Conservation (phyloP, 2,113 vertebrate genomes). For the Myodes glareolus region DNA sequence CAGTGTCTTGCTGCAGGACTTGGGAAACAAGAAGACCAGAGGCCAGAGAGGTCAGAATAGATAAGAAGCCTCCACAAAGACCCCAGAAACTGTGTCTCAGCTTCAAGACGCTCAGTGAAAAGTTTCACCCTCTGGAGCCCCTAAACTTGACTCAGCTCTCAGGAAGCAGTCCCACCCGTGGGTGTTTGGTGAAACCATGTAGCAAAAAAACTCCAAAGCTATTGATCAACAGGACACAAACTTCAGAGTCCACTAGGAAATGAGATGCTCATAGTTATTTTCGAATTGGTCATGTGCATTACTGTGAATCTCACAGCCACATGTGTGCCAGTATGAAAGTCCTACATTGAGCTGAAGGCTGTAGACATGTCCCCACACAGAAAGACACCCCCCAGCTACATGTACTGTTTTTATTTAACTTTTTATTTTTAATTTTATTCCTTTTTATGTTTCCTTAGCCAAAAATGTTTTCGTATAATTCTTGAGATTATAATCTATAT, state of each 20-base stretch:
- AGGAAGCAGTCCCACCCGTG: background rate
- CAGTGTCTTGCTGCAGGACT: background rate
- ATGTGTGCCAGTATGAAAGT: background rate
- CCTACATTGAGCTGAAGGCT: background rate
- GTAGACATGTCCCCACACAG: background rate
- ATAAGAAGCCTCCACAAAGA: background rate
- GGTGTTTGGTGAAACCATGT: background rate
- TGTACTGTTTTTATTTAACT: background rate
- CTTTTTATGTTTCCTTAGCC: background rate
- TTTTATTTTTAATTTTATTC: background rate
- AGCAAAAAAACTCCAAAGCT: background rate
- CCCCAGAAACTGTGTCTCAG: background rate
- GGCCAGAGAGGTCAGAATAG: background rate
- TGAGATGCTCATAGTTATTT: background rate
- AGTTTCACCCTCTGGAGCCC: background rate
- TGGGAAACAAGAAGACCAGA: background rate
- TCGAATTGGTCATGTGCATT: background rate
- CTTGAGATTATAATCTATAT: background rate
- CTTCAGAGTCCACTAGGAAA: background rate
- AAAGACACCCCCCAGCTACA: background rate
- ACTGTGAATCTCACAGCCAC: background rate
- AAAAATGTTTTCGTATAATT: background rate
- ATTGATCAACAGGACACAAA: background rate
- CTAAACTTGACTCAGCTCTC: background rate
- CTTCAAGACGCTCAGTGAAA: background rate